Conservation (phyloP, 2,113 vertebrate species). For the Etia nguti region DNA sequence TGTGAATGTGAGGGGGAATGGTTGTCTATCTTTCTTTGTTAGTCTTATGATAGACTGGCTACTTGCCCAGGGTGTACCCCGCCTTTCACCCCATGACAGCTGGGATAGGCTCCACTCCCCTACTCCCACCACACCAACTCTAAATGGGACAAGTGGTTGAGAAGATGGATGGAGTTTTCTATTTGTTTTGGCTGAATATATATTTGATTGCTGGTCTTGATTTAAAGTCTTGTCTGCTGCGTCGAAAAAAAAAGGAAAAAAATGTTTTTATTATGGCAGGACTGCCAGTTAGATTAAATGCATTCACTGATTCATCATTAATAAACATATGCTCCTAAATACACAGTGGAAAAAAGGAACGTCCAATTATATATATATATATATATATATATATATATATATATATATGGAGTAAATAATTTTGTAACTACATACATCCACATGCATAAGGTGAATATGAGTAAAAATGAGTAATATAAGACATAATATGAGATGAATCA, state of each 20-base stretch:
- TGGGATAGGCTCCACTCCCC: not conserved
- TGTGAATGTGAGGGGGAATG: not conserved
- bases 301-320: not conserved
- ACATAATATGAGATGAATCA: not conserved
- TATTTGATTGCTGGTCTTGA: not conserved
- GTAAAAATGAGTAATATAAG: not conserved
- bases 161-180: not conserved
- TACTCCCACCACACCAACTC: not conserved
- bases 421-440: not conserved
- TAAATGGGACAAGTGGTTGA: not conserved
- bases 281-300: not conserved
- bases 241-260: not conserved
- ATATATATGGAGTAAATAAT: not conserved
- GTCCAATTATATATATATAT: no score
- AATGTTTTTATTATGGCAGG: not conserved
- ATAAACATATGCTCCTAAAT: not conserved
- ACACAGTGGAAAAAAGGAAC: not conserved
- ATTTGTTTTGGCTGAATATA: not conserved
- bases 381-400: not conserved
- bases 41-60: not conserved
- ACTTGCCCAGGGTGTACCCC: not conserved
- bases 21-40: not conserved
- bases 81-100: not conserved
- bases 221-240: not conserved
- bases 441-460: not conserved